Percentiles rank a stretch among this genome's conserved stretches.
Conservation (phyloP, 2,888 invertebrate genomes). For the Liodrosophila aerea region DNA sequence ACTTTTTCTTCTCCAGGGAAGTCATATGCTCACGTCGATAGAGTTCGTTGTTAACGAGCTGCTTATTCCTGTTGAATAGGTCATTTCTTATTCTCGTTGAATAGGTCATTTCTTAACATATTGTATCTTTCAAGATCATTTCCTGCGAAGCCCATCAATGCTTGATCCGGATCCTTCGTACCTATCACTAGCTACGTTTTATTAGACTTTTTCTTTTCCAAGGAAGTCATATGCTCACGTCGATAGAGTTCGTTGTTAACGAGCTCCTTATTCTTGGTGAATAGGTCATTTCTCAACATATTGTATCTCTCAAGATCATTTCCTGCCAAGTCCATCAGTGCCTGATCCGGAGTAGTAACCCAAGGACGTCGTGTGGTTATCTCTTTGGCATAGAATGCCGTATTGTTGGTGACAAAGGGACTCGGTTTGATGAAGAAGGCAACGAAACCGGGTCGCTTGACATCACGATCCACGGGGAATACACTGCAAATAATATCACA, state of each 20-base stretch:
- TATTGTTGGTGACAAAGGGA: slow-evolving; percentile 46
- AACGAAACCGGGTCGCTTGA: slow-evolving; percentile 47
- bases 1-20: no score
- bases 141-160: no score
- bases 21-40: not conserved
- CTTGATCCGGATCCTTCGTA: no score
- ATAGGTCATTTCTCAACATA: not conserved
- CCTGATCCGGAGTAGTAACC: slow-evolving; percentile 15
- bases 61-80: no score
- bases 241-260: slow-evolving; percentile 26
- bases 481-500: slow-evolving; percentile 25
- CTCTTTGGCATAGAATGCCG: slow-evolving; percentile 40
- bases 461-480: slow-evolving; percentile 53
- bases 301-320: slow-evolving; percentile 12
- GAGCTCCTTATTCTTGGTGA: slow-evolving; percentile 3
- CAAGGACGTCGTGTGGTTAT: slow-evolving; percentile 63
- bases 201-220: no score
- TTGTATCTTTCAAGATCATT: no score
- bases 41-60: no score
- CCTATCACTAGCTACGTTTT: no score
- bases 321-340: slow-evolving; percentile 12
- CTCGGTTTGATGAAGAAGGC: slow-evolving; percentile 61
- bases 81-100: no score
- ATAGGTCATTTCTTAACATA: no score
- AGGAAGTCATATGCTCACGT: slow-evolving; percentile 6